These are phyloP conservation scores for Thaumatotibia leucotreta DNA, from an alignment of 1,140 invertebrate genomes.

Conservation along the genomic window DNA sequence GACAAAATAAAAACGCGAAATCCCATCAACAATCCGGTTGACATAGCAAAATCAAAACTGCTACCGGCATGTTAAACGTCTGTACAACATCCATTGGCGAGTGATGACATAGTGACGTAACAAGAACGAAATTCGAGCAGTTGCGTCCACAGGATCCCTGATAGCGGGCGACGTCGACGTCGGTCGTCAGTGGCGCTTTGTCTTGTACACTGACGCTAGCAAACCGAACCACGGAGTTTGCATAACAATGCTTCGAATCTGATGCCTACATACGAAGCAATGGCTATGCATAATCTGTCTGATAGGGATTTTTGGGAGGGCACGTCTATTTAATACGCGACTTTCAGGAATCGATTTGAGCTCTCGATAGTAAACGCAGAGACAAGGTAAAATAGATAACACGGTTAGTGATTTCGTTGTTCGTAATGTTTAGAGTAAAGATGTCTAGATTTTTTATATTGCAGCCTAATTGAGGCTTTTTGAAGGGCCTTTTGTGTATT, in stretches of 20 bases:
- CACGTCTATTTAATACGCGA: not conserved
- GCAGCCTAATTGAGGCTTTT: too few relatives aligned
- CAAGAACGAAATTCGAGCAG: conserved; percentile 38
- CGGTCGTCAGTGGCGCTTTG: conserved; percentile 66
- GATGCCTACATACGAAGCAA: conserved; percentile 41
- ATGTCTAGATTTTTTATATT: too few relatives aligned
- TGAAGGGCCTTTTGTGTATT: too few relatives aligned
- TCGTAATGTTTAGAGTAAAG: too few relatives aligned
- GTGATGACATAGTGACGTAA: conserved; percentile 14
- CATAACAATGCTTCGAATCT: conserved; percentile 68
- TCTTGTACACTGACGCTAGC: conserved; percentile 58
- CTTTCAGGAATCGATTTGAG: not conserved
- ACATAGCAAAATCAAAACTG: conserved; percentile 3
- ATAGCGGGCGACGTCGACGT: conserved; percentile 51
- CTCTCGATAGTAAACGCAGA: not conserved
- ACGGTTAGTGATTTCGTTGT: conserved; percentile 13
- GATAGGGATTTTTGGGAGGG: not conserved
- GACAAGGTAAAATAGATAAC: too few relatives aligned
- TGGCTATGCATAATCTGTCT: conserved; percentile 20
- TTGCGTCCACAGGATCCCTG: conserved; percentile 45
- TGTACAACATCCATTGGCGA: conserved; percentile 2
- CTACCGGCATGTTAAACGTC: conserved; percentile 8
- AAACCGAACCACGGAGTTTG: conserved; percentile 64
- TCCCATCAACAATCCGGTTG: not conserved
- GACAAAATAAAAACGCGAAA: conserved; percentile 1